Conservation (phyloP, 2,888 invertebrate species). For the Pandemis heparana region DNA sequence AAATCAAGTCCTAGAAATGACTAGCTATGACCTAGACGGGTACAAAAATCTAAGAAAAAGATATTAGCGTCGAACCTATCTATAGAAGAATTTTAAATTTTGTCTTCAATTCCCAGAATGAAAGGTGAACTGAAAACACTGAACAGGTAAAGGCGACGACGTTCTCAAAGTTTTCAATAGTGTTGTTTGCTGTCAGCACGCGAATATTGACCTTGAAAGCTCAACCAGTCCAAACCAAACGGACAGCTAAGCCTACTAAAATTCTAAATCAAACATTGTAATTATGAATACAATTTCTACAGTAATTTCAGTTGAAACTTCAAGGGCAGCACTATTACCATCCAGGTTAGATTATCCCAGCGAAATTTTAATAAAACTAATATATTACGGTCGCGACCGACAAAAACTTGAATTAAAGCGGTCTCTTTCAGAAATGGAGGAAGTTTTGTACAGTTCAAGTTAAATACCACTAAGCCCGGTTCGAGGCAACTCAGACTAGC, state of each 20-base stretch:
- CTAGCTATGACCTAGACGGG: neutral
- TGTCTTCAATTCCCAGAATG: conserved; percentile 13
- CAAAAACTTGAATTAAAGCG: conserved; percentile 24
- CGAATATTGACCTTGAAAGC: conserved; percentile 47
- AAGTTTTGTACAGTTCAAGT: conserved; percentile 29
- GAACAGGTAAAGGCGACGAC: conserved; percentile 36
- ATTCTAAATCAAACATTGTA: neutral
- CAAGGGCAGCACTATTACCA: neutral
- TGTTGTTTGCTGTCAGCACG: conserved; percentile 47
- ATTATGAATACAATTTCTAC: neutral
- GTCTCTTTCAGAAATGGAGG: conserved; percentile 27
- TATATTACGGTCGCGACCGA: conserved; percentile 18
- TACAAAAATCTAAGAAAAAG: too few species aligned
- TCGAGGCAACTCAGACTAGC: conserved; percentile 19
- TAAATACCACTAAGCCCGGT: conserved; percentile 20
- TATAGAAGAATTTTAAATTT: too few species aligned
- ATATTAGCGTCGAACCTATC: too few species aligned
- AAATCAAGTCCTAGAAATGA: neutral
- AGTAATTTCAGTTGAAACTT: neutral
- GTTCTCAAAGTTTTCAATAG: conserved; percentile 45
- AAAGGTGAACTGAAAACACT: conserved; percentile 36
- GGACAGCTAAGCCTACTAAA: conserved; percentile 8
- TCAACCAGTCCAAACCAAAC: conserved; percentile 42
- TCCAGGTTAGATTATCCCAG: conserved; percentile 1
- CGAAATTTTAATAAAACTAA: conserved; percentile 9